Evolutionary conservation across 2,797 vertebrate genomes (phyloP), one percentile per base, ranked within the genome.

Genomic region (Cheirogaleus major): DNA sequence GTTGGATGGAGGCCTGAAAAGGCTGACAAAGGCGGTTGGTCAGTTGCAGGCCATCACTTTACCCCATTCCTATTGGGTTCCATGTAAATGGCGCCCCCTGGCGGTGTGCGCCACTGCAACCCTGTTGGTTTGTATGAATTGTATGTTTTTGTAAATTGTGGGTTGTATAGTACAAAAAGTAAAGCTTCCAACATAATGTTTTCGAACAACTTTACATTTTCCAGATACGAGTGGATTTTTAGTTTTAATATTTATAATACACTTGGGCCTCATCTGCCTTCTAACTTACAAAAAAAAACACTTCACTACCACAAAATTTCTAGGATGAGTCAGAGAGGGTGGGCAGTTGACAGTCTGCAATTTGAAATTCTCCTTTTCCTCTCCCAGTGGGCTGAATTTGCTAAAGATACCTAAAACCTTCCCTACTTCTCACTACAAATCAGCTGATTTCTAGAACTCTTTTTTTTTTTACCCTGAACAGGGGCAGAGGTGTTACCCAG

Each of bases 181-280:
- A 72, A 88, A 87, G 27, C 65, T 87, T 94, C 70, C 50, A 72
- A 84, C 91, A 65, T 30, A 30, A 57, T 43, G 55, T 88, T 91
- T 82, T 43, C 59, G 57, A 95, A 97, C 3, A 73, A 95, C 61
- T 81, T 92, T 78, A 67, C 27, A 73, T 83, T 95, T 94, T 75
- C 87, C 79, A 91, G 67, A 94, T 94, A 59, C 0, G 3, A 84
- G 50, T 73, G 41, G 5, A 61, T 91, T 73, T 90, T 3, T 43
- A 55, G 22, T 72, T 96, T 91, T 84, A 92, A 55, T 85, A 95
- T 87, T 63, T 76, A 45, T 35, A 92, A 84, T 38, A 90, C 30
- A 89, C 12, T 81, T 45, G 57, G 41, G 50, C 30, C 63, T 87
- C 45, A 43, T 92, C 59, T 30, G 23, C 38, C 69, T 87, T 78